Base-by-base conservation (phyloP, 2,113 vertebrate species). In the Sturnus vulgaris region DNA sequence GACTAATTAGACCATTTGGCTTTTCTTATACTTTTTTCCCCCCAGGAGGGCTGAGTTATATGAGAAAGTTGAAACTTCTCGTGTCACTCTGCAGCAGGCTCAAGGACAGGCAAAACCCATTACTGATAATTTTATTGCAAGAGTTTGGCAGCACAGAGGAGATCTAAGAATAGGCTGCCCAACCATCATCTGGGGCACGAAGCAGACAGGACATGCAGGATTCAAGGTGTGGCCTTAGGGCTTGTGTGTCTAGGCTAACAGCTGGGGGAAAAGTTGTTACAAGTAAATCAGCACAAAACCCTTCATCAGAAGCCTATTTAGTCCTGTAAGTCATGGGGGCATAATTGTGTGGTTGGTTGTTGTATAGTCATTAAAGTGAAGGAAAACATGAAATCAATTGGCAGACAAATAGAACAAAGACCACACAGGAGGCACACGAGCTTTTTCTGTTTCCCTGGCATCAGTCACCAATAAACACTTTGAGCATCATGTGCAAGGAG, bases 1-100 rank as follows among this genome's bases (percentile, higher is more conserved):
- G 42, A 68, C 71, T 95, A 93, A 96, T 95, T 94, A 95, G 85
- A 93, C 63, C 82, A 83, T 92, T 96, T 83, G 71, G 33, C 82
- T 94, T 93, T 90, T 80, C 71, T 88, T 80, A 39, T 9, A 66
- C 50, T 12, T 90, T 72, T 91, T 72, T 5, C 11, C 55, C 59
- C 63, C 18, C 39, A 73, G 86, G 90, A 88, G 76, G 70, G 37
- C 76, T 83, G 79, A 77, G 39, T 83, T 86, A 66, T 52, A 42
- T 86, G 75, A 95, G 88, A 88, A 94, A 88, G 71, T 69, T 77
- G 66, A 92, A 82, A 37, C 66, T 82, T 55, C 66, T 64, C 0
- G 0, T 80, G 79, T 82, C 59, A 65, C n/a, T 91, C 66, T 49
- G 47, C 82, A 94, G 92, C 75, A 82, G 66, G 79, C 75, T 95